These are phyloP conservation scores for Parapsyche elsis DNA, from an alignment of 1,140 invertebrate genomes.

Conservation along the genomic window DNA sequence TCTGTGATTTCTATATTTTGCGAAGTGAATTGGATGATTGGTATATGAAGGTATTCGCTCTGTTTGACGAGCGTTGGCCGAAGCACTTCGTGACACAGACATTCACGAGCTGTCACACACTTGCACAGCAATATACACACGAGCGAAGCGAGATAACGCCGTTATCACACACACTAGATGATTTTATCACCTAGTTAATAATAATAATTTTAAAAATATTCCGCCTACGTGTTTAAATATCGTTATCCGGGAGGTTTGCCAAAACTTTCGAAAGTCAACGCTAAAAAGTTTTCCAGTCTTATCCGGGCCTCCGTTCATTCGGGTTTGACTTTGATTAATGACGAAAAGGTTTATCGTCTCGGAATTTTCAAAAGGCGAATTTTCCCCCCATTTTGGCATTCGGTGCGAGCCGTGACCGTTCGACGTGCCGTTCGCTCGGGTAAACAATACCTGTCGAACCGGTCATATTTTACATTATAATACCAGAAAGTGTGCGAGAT, in stretches of 20 bases:
- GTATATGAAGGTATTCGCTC: too few relatives aligned
- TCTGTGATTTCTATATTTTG: too few relatives aligned
- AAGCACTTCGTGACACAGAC: too few relatives aligned
- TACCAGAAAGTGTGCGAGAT: too few relatives aligned
- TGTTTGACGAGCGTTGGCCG: too few relatives aligned
- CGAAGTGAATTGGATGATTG: too few relatives aligned
- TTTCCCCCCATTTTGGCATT: slow-evolving; percentile 6
- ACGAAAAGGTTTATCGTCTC: slow-evolving; percentile 16
- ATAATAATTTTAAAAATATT: neutral
- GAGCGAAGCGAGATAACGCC: too few relatives aligned
- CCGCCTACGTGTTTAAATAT: slow-evolving; percentile 4
- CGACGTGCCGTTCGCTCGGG: neutral
- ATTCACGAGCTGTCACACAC: too few relatives aligned
- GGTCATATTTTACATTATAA: too few relatives aligned
- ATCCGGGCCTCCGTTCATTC: neutral
- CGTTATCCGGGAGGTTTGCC: neutral
- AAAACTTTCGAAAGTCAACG: neutral
- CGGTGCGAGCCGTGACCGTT: neutral
- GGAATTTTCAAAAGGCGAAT: slow-evolving; percentile 14
- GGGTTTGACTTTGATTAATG: slow-evolving; percentile 25
- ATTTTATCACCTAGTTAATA: neutral
- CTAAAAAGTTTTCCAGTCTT: neutral
- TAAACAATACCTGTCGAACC: neutral
- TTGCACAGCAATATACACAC: too few relatives aligned
- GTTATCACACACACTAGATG: neutral